Percentiles rank a stretch among this genome's conserved stretches.
Conservation (phyloP, 2,113 vertebrate species). For the Oreochromis spilurus region DNA sequence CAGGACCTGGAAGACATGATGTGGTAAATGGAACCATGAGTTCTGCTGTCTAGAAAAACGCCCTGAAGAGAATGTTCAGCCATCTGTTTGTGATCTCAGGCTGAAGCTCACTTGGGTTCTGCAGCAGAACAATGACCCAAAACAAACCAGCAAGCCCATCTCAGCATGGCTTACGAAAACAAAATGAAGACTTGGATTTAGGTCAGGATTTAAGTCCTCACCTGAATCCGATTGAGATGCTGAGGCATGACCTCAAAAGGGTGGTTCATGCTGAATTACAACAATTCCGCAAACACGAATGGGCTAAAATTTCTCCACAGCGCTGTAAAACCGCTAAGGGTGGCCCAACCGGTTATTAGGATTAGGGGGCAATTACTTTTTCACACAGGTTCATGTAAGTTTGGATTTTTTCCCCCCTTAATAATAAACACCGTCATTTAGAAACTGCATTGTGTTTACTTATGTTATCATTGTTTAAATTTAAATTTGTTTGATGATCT, state of each 20-base stretch:
- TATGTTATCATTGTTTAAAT: neutral
- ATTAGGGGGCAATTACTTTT: neutral
- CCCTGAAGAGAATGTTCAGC: neutral
- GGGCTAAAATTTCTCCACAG: neutral
- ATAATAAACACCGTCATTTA: neutral
- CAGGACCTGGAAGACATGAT: neutral
- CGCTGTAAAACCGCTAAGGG: neutral
- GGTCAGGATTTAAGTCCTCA: neutral
- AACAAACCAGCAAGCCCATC: neutral
- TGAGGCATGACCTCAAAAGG: neutral
- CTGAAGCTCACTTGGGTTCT: neutral
- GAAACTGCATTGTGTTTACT: neutral
- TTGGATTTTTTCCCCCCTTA: rapidly evolving
- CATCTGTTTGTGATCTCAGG: neutral
- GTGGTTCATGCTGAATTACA: neutral
- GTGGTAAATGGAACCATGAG: too few species aligned
- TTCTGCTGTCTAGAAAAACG: neutral
- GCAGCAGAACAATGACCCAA: neutral
- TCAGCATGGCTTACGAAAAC: neutral
- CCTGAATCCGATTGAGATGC: neutral
- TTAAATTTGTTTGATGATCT: neutral
- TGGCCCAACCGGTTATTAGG: neutral
- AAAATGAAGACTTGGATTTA: neutral
- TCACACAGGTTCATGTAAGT: neutral
- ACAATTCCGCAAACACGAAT: neutral